Conservation (phyloP, 2,797 vertebrate species). For the Chiroxiphia lanceolata region DNA sequence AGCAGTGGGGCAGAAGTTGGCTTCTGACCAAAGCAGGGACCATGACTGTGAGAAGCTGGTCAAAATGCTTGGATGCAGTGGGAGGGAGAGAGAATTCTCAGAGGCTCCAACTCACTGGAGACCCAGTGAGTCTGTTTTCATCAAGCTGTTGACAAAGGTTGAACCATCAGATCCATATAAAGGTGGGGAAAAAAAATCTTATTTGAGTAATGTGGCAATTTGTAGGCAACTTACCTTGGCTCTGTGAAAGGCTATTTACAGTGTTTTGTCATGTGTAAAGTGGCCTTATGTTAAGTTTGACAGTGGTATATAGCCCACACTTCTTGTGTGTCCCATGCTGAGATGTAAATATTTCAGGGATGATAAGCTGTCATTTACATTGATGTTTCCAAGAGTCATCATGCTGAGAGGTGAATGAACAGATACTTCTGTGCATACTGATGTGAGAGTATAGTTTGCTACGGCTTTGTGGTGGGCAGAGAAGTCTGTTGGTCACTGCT, state of each 20-base stretch:
- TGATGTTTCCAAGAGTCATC: not conserved
- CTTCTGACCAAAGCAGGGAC: not conserved
- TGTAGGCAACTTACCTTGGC: not conserved
- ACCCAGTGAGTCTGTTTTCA: not conserved
- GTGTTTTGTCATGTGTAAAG: slow-evolving; percentile 31
- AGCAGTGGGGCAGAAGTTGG: not conserved
- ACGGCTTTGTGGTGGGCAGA: not conserved
- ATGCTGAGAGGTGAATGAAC: slow-evolving; percentile 22
- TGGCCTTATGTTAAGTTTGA: slow-evolving; percentile 25
- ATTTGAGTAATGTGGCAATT: not conserved
- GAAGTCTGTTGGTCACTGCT: not conserved
- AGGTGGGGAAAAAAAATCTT: not conserved
- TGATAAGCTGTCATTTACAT: slow-evolving; percentile 7
- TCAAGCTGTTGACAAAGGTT: not conserved
- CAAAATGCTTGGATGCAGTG: not conserved
- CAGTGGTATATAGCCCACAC: not conserved
- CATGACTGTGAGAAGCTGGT: not conserved
- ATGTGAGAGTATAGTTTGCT: not conserved
- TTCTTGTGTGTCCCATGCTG: not conserved
- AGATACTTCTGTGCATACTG: not conserved
- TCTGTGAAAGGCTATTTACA: not conserved
- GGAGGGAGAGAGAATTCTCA: not conserved
- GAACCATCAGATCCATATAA: not conserved
- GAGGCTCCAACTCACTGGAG: not conserved
- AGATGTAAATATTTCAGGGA: slow-evolving; percentile 36